Percentiles rank a stretch among this genome's conserved stretches.
Evolutionary conservation across 2,113 vertebrate species (phyloP).

Genomic region (Antechinus flavipes): DNA sequence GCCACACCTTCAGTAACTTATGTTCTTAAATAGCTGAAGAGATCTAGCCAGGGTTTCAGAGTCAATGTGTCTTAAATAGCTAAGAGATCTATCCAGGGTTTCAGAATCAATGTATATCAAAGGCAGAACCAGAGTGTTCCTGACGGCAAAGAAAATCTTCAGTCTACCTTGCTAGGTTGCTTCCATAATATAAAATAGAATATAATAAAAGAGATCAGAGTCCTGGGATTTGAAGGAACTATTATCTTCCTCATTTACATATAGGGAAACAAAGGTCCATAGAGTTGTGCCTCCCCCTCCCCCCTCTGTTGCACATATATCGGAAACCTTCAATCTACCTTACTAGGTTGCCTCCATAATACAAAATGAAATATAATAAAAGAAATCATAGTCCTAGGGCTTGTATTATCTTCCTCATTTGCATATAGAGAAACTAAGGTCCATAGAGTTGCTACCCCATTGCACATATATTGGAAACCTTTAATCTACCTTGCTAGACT

Average conservation of each 20-base stretch:
- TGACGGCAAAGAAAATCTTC: not conserved
- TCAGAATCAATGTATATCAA: not conserved
- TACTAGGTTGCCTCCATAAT: no score
- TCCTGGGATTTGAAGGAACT: not conserved
- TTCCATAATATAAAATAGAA: not conserved
- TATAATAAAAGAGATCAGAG: not conserved
- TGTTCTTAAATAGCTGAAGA: not conserved
- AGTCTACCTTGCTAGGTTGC: not conserved
- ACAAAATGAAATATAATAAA: no score
- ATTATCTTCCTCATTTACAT: no score
- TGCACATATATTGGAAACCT: not conserved
- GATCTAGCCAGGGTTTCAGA: not conserved
- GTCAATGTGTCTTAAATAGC: not conserved
- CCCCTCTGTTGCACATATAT: not conserved
- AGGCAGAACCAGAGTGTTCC: not conserved
- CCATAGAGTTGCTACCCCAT: no score
- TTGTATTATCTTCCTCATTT: no score
- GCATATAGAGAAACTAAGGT: no score
- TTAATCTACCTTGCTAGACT: not conserved
- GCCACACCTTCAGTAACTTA: not conserved
- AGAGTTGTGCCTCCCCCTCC: no score
- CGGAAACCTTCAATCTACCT: no score
- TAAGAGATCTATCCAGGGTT: no score
- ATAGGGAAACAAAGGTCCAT: no score
- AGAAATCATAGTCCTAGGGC: no score